Base-by-base conservation (phyloP, 1,140 invertebrate species). In the Drosophila guanche region DNA sequence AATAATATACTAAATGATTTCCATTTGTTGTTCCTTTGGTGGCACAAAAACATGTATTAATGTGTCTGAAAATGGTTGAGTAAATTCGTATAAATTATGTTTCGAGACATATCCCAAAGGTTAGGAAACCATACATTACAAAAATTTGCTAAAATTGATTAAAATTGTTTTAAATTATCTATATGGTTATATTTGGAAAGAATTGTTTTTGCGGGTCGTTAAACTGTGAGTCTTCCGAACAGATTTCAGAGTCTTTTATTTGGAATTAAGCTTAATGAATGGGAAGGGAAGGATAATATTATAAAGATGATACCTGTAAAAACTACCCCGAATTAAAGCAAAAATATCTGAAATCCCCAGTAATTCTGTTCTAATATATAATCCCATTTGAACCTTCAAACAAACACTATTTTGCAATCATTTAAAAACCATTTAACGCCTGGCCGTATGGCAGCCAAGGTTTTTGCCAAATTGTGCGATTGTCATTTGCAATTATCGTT, bases 1-100 rank as follows among this genome's bases (percentile, higher is more conserved):
- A 37, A 69, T 62, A 76, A 76, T 84, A 84, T 20, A 20, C 16
- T 20, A 72, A 84, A 80, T 70, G 57, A 65, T 79, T 73, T 55
- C 33, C 66, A 59, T 69, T 61, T 61, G 27, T 53, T 73, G 59
- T 60, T 73, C 40, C 70, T 73, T 73, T 41, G n/a, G 51, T 4
- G 4, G 33, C 33, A 12, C 33, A 12, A 12, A 37, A 37, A 37
- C 33, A 37, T 12, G 10, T 37, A 37, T 12, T 37, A 37, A 42
- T 54, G 40, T 8, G 25, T n/a, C 40, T 27, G 16, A 10, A 47
- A 46, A 8, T 46, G 43, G 16, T 47, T 23, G 16, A 22, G 10
- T 22, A 10, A 37, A 37, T 8, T 33, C 7, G 29, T 33, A 33
- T 33, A 33, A 37, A 37, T 37, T 37, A 37, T 37, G 33, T 12